Conservation (phyloP, 1,140 invertebrate species). For the Bacillus rossius region DNA sequence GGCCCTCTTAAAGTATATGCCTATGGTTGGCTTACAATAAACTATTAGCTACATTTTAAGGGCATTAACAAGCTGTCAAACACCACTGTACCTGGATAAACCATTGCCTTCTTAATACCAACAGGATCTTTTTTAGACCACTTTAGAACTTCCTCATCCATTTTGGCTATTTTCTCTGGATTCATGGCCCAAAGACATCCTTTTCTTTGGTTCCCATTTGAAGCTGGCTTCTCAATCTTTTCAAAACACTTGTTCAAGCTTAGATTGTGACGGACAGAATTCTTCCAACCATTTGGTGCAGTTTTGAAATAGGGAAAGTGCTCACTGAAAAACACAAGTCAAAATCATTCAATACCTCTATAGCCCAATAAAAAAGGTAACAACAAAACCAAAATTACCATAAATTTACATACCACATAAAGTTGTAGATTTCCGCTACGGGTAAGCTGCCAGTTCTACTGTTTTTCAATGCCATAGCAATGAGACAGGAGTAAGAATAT, state of each 20-base stretch:
- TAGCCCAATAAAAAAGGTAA: neutral
- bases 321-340: slow-evolving; percentile 54
- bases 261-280: slow-evolving; percentile 92
- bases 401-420: slow-evolving; percentile 83
- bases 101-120: slow-evolving; percentile 82
- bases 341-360: neutral
- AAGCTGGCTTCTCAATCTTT: slow-evolving; percentile 89
- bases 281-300: slow-evolving; percentile 96
- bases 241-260: slow-evolving; percentile 97
- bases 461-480: slow-evolving; percentile 96
- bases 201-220: slow-evolving; percentile 75
- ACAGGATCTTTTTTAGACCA: slow-evolving; percentile 91
- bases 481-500: slow-evolving; percentile 96
- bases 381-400: neutral
- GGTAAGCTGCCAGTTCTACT: slow-evolving; percentile 89
- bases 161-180: slow-evolving; percentile 88
- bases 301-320: slow-evolving; percentile 98
- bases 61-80: neutral
- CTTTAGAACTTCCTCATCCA: slow-evolving; percentile 96
- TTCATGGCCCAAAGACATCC: slow-evolving; percentile 96
- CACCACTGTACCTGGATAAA: slow-evolving; percentile 60
- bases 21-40: too few relatives aligned
- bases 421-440: slow-evolving; percentile 97
- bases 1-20: too few relatives aligned
- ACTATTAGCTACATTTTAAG: too few relatives aligned